Evolutionary conservation across 53 echinoderm and acorn worm genomes (phyloP).

Genomic region (Stichopus horrens): DNA sequence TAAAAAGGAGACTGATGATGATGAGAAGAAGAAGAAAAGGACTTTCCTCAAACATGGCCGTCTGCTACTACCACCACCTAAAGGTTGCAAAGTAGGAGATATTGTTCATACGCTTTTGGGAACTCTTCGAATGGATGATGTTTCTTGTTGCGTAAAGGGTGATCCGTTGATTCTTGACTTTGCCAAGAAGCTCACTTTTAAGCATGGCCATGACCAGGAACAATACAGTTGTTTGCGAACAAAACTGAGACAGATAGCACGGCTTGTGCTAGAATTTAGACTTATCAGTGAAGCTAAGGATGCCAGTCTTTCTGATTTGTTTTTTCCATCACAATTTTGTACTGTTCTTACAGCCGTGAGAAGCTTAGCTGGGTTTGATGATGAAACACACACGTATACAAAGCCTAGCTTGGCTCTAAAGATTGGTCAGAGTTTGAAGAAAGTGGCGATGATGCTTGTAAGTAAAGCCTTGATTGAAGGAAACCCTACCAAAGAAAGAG

Average conservation of each 20-base stretch:
- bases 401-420: conserved; percentile 65
- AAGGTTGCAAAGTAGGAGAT: conserved; percentile 21
- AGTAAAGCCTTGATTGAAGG: conserved; percentile 58
- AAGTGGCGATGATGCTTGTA: conserved; percentile 62
- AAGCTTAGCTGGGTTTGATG: conserved; percentile 61
- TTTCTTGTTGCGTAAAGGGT: conserved; percentile 52
- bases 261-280: conserved; percentile 51
- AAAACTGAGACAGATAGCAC: conserved; percentile 57
- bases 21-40: neutral
- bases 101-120: neutral
- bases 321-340: conserved; percentile 50
- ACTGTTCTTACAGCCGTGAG: conserved; percentile 52
- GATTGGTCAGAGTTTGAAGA: conserved; percentile 60
- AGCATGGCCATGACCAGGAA: conserved; percentile 56
- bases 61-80: conserved; percentile 31
- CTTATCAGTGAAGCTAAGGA: conserved; percentile 21
- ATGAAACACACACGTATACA: conserved; percentile 52
- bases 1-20: conserved; percentile 1
- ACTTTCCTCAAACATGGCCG: neutral
- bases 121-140: conserved; percentile 38
- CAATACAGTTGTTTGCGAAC: conserved; percentile 33
- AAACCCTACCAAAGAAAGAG: conserved; percentile 42
- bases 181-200: conserved; percentile 45
- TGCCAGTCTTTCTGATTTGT: conserved; percentile 50
- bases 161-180: conserved; percentile 53